Evolutionary conservation across 2,797 vertebrate genomes (phyloP).

Genomic region (Fundulus diaphanus): DNA sequence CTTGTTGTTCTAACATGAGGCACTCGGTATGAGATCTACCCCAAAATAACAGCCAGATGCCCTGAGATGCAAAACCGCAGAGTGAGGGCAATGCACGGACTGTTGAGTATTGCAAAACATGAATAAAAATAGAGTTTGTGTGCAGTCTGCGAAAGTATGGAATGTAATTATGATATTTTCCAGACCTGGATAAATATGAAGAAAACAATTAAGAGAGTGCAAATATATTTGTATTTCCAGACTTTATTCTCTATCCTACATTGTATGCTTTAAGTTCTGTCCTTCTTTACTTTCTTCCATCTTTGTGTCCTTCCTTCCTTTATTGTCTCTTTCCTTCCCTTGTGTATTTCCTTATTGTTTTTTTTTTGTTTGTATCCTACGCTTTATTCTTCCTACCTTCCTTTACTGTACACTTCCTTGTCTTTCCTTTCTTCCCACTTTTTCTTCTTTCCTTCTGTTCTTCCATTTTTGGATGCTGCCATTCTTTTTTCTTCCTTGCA

Average conservation of each 20-base stretch:
- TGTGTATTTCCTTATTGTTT: not conserved
- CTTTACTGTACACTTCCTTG: not conserved
- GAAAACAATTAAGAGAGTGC: not conserved
- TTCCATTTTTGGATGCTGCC: too few species aligned
- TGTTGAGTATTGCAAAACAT: conserved; percentile 44
- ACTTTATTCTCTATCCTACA: not conserved
- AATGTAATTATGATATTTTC: not conserved
- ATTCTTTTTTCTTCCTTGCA: not conserved
- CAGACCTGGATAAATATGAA: not conserved
- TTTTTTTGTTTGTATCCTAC: not conserved
- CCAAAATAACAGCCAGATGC: conserved; percentile 68
- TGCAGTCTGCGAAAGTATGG: not conserved
- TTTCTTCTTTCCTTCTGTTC: not conserved
- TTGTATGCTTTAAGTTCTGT: not conserved
- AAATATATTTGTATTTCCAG: not conserved
- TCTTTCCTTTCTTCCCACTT: not conserved
- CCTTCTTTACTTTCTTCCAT: not conserved
- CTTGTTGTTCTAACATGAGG: conserved; percentile 51
- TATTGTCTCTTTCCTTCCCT: not conserved
- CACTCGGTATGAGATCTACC: conserved; percentile 56
- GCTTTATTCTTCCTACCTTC: too few species aligned
- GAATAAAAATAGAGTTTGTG: not conserved
- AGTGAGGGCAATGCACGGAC: conserved; percentile 58
- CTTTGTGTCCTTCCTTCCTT: not conserved
- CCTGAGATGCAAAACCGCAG: conserved; percentile 63